Base-by-base conservation (phyloP, 2,797 vertebrate genomes). In the Myiotriccus ornatus region DNA sequence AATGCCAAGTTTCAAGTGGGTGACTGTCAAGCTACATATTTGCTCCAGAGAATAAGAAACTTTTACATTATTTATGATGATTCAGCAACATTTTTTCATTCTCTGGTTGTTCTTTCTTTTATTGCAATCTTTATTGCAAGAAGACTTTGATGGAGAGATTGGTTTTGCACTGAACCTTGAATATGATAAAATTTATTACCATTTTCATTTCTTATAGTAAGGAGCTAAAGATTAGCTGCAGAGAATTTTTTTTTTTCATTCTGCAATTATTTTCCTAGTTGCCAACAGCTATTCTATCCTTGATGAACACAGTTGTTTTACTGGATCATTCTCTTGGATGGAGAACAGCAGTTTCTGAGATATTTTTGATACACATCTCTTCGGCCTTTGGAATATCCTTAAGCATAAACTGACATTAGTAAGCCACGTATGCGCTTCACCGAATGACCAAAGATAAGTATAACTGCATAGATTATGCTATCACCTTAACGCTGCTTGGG, bases 71-170 rank as follows among this genome's bases (percentile, higher is more conserved):
- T 39, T 78, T 60, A 47, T 76, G 79, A 55, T 37, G 35, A 56
- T 43, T 84, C 78, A 76, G 73, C 68, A 94, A 69, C 6, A 34
- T 23, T 84, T 91, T 82, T 75, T 46, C 43, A 64, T 93, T 70
- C 65, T 65, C 52, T 81, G 47, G 43, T 74, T 64, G 18, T 87
- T 75, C 56, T 93, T 74, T 78, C 53, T 93, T 74, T 83, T 68
- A 80, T 70, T 27, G 13, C 71, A 57, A 85, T 75, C 57, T 84
- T 87, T 85, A 87, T 80, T 77, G 56, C 44, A 63, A 50, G 35
- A 64, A 69, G 43, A 84, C 84, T 93, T 94, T 79, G 80, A 63
- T 60, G 65, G 87, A 79, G 80, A 93, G 82, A 67, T 79, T 90
- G 49, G 64, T 63, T 80, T 84, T 68, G 56, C 75, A 87, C 21